These are phyloP conservation scores for Scaptodrosophila latifasciaeformis DNA, from an alignment of 2,888 invertebrate species.

Conservation along the genomic window DNA sequence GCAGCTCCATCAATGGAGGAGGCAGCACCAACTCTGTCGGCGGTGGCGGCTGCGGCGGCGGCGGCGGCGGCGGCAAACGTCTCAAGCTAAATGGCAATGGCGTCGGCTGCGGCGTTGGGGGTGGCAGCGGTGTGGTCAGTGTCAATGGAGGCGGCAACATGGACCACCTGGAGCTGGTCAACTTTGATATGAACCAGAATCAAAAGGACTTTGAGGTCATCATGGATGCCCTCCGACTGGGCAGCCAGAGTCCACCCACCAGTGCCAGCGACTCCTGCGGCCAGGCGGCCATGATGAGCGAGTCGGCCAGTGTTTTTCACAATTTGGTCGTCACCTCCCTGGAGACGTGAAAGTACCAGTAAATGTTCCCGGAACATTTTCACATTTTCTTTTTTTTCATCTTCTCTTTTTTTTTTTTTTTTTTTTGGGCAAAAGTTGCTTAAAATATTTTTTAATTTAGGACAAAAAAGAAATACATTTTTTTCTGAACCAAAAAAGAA, in stretches of 20 bases:
- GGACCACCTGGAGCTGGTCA: conserved; percentile 65
- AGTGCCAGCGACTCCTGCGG: conserved; percentile 78
- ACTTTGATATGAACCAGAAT: conserved; percentile 74
- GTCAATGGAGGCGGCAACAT: neutral
- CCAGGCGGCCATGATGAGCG: conserved; percentile 80
- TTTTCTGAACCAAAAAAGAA: neutral
- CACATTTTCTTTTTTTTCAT: no score
- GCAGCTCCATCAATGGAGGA: conserved; percentile 17
- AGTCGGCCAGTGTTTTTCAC: conserved; percentile 75
- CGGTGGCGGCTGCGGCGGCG: conserved; percentile 13
- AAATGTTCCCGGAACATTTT: no score
- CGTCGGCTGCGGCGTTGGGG: conserved; percentile 3
- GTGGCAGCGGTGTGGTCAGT: conserved; percentile 12
- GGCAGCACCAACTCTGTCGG: conserved; percentile 17
- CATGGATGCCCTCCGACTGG: conserved; percentile 75
- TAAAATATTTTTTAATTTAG: no score
- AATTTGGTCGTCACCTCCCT: conserved; percentile 75
- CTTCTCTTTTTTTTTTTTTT: no score
- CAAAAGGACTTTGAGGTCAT: conserved; percentile 76
- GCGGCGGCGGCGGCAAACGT: conserved; percentile 1
- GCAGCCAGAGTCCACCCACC: conserved; percentile 69
- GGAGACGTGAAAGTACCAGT: conserved; percentile 75
- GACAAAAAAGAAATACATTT: no score
- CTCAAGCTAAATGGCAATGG: conserved; percentile 29
- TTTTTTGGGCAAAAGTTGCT: no score